A percentile compares a stretch with the other conserved stretches of the same genome.
These are phyloP conservation scores for Anthonomus grandis DNA, from an alignment of 1,140 invertebrate genomes.

Conservation along the genomic window DNA sequence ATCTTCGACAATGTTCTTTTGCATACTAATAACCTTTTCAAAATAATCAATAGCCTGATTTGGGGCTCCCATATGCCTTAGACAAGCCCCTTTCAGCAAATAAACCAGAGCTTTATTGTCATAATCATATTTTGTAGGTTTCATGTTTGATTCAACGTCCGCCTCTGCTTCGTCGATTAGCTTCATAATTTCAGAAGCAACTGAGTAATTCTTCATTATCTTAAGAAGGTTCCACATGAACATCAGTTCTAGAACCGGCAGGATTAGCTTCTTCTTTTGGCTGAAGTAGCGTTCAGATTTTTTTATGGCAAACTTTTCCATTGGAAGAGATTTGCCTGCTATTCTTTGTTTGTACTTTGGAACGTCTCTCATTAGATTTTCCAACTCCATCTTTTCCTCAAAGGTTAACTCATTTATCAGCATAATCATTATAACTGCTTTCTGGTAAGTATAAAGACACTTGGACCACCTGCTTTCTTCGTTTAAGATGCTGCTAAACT, in stretches of 20 bases:
- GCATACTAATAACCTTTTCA: slow-evolving; percentile 62
- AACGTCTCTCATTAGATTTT: slow-evolving; percentile 67
- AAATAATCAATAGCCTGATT: slow-evolving; percentile 76
- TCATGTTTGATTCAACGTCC: slow-evolving; percentile 33
- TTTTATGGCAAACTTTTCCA: slow-evolving; percentile 92
- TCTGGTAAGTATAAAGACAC: slow-evolving; percentile 87
- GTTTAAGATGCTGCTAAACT: slow-evolving; percentile 69
- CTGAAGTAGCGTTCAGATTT: slow-evolving; percentile 76
- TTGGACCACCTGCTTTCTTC: slow-evolving; percentile 86
- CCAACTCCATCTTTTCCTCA: slow-evolving; percentile 52
- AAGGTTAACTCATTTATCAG: slow-evolving; percentile 56
- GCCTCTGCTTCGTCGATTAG: slow-evolving; percentile 65
- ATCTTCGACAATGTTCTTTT: slow-evolving; percentile 80
- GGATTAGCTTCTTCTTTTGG: slow-evolving; percentile 69
- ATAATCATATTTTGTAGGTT: slow-evolving; percentile 58
- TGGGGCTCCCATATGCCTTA: slow-evolving; percentile 68
- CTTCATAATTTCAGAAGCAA: slow-evolving; percentile 68
- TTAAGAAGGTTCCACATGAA: slow-evolving; percentile 94
- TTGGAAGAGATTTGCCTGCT: slow-evolving; percentile 92
- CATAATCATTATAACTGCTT: slow-evolving; percentile 79
- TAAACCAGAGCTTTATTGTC: slow-evolving; percentile 79
- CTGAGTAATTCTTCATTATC: slow-evolving; percentile 68
- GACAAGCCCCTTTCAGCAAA: slow-evolving; percentile 79
- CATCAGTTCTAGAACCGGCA: slow-evolving; percentile 85
- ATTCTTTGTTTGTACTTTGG: slow-evolving; percentile 84